Base-by-base conservation (phyloP, 2,113 vertebrate genomes). In the Mobula hypostoma region DNA sequence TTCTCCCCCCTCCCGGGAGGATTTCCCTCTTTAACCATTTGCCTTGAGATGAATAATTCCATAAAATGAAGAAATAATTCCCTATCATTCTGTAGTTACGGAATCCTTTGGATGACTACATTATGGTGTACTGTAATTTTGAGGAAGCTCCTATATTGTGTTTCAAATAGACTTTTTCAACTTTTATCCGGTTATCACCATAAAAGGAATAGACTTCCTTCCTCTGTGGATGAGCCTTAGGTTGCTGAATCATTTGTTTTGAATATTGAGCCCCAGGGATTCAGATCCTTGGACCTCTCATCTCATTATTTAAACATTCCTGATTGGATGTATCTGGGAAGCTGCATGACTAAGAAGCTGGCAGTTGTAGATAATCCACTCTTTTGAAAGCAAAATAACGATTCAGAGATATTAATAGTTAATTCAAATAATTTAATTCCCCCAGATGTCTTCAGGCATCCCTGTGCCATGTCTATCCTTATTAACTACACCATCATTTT, bases 381-480 rank as follows among this genome's bases (percentile, higher is more conserved):
- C 76, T 9, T 77, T 77, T 77, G 29, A 0, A n/a, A 77, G 29
- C 27, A n/a, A 77, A 77, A n/a, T 77, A 77, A n/a, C 6, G 29
- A 77, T n/a, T n/a, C 29, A 77, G 76, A 77, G 29, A 77, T 21
- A 7, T 24, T 76, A 76, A 19, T 77, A 29, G 29, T 29, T 77
- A 77, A 77, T n/a, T 77, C 76, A n/a, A 77, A 77, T n/a, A n/a
- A n/a, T n/a, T 77, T n/a, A 77, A n/a, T 77, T n/a, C 76, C 29
- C 6, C 7, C 76, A 77, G 76, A 9, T n/a, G 29, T 9, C 76
- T 77, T 24, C 24, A 76, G 29, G 76, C 76, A 77, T 77, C 8
- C 24, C 29, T 77, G 29, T n/a, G 7, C 76, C 76, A n/a, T 11
- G 7, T n/a, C 29, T 24, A 8, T n/a, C 76, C 1, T n/a, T 77